Evolutionary conservation across 2,797 vertebrate species (phyloP), one percentile per base, ranked within the genome.

Genomic region (Valencia hispanica): DNA sequence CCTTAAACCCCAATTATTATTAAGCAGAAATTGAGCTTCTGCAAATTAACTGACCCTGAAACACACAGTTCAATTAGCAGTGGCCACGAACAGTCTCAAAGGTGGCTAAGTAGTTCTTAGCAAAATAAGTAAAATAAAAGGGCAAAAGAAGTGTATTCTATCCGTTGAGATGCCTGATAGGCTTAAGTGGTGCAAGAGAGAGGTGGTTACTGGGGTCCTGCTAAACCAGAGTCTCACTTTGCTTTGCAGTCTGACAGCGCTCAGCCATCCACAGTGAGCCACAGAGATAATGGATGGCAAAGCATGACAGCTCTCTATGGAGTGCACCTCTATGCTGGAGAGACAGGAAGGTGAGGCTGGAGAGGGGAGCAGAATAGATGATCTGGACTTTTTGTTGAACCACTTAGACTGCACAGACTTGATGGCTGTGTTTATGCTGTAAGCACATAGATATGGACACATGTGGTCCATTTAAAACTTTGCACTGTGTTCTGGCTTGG

Each of bases 251-350:
- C 84, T 68, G 82, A 79, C 45, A 73, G 86, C 68, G 89, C 80
- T 88, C 87, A 90, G 80, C 89, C 88, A 90, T 88, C 85, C 89
- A 86, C 75, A 10, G 74, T 83, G 36, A 83, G 87, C 77, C 61
- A 34, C 45, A 73, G 81, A 91, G 86, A 91, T 93, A 93, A 93
- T 90, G 88, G 88, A 86, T 78, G 87, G 82, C 83, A 86, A 87
- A 80, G 77, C 85, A 80, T 89, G 89, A 84, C 88, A 85, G 85
- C 80, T 89, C 88, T 87, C 91, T 73, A 36, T 88, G 86, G 85
- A 86, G 57, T 15, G 41, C 39, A 25, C 39, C 65, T 30, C 66
- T 78, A 78, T 74, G 55, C 73, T 74, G 43, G 30, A 78, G 68
- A 79, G 65, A 74, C 61, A 80, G 82, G 80, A 75, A 81, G 66